Conservation (phyloP, 2,888 invertebrate genomes). For the Sturmia bella region DNA sequence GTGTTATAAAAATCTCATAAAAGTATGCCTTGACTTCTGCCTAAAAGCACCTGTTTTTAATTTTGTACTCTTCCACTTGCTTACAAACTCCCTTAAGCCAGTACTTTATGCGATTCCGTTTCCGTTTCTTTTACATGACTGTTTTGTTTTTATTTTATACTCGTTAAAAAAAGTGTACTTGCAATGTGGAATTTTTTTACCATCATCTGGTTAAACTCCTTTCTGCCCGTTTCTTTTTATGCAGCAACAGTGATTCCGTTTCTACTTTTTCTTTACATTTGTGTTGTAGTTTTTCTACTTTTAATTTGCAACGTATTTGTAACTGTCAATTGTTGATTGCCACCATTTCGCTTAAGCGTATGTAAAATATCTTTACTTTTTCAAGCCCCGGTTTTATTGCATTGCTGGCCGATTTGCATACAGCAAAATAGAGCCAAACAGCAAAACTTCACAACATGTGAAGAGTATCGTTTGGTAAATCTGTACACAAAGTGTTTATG, state of each 20-base stretch:
- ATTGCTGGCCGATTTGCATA: constrained; percentile 53
- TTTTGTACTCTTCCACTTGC: neutral
- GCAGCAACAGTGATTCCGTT: neutral
- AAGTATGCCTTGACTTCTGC: neutral
- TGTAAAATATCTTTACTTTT: neutral
- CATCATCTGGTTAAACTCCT: constrained; percentile 51
- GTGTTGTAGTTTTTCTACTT: constrained; percentile 54
- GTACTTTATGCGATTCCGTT: constrained; percentile 60
- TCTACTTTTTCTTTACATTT: constrained; percentile 27
- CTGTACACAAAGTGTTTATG: constrained; percentile 66
- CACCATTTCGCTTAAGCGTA: constrained; percentile 53
- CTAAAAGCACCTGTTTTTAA: neutral
- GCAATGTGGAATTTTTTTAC: constrained; percentile 61
- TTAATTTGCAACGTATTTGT: constrained; percentile 71
- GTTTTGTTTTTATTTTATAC: constrained; percentile 8
- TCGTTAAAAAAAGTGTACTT: constrained; percentile 49
- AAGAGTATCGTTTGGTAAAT: constrained; percentile 52
- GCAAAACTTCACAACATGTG: constrained; percentile 49
- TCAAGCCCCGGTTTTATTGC: constrained; percentile 61
- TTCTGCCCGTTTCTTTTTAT: neutral
- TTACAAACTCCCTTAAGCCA: constrained; percentile 60
- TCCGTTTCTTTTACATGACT: constrained; percentile 59
- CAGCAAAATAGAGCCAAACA: constrained; percentile 21
- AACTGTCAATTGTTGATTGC: constrained; percentile 71
- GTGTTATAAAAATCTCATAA: too few species aligned